Conservation (phyloP, 2,113 vertebrate genomes). For the Atherinomorus stipes region DNA sequence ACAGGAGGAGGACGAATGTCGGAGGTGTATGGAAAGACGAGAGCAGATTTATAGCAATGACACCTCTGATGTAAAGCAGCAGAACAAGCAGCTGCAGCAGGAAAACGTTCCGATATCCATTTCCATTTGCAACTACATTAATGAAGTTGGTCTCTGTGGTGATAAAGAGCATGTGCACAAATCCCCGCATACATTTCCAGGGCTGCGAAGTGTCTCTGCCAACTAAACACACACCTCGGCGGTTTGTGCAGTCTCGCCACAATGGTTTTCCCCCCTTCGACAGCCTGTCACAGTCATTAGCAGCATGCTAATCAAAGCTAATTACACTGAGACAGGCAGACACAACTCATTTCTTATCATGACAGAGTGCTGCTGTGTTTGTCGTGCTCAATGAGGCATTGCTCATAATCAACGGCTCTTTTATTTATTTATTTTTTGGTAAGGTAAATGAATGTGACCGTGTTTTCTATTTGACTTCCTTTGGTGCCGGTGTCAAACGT, state of each 20-base stretch:
- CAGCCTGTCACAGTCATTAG: constrained; percentile 63
- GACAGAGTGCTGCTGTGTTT: constrained; percentile 58
- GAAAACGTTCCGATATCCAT: constrained; percentile 19
- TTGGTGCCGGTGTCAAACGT: constrained; percentile 32
- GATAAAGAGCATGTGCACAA: constrained; percentile 26
- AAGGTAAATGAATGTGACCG: constrained; percentile 34
- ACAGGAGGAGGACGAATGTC: constrained; percentile 17
- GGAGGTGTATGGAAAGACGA: constrained; percentile 17
- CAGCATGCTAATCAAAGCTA: constrained; percentile 71
- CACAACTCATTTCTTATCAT: constrained; percentile 64
- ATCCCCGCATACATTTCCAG: constrained; percentile 21
- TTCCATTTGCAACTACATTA: constrained; percentile 15
- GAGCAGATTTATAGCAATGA: constrained; percentile 3
- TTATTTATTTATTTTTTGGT: constrained; percentile 21
- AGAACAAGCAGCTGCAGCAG: constrained; percentile 6
- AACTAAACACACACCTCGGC: constrained; percentile 55
- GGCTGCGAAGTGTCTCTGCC: constrained; percentile 10
- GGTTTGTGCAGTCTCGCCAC: constrained; percentile 28
- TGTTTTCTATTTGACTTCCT: constrained; percentile 41
- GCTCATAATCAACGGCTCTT: constrained; percentile 53
- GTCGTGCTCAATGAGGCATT: constrained; percentile 38
- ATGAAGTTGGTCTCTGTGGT: constrained; percentile 7
- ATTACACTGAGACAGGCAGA: constrained; percentile 70
- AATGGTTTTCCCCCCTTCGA: constrained; percentile 9
- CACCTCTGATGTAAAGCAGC: constrained; percentile 9